A percentile compares a stretch with the other conserved stretches of the same genome.
Evolutionary conservation across 2,113 vertebrate species (phyloP).

Genomic region (Pterocles gutturalis): DNA sequence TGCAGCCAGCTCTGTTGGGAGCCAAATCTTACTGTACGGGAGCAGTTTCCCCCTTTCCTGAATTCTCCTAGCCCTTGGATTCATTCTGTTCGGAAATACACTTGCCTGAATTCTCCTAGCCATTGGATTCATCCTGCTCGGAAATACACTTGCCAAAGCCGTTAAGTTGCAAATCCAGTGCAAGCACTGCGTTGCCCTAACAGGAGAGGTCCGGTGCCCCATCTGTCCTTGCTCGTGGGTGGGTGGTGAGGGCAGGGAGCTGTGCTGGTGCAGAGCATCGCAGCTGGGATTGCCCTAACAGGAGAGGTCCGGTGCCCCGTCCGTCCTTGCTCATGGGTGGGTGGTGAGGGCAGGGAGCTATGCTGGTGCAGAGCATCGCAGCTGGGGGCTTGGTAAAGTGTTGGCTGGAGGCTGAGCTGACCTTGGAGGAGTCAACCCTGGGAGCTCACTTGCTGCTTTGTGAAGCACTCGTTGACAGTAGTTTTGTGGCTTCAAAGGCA

Average conservation of each 20-base stretch:
- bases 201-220: fast-evolving
- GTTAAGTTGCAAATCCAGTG: neutral
- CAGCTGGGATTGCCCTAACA: neutral
- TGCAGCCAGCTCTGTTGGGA: fast-evolving
- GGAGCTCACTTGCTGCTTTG: neutral
- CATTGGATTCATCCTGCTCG: neutral
- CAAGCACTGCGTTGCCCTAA: neutral
- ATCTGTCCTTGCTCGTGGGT: fast-evolving
- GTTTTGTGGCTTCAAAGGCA: neutral
- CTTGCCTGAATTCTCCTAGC: neutral
- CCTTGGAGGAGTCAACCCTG: neutral
- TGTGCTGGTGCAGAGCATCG: neutral
- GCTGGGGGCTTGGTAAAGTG: neutral
- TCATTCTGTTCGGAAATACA: neutral
- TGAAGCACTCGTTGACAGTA: neutral
- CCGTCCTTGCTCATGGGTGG: fast-evolving
- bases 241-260: neutral
- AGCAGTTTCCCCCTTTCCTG: neutral
- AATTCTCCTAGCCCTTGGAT: neutral
- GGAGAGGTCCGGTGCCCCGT: fast-evolving
- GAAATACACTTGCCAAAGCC: neutral
- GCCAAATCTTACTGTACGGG: neutral
- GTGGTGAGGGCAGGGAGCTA: fast-evolving
- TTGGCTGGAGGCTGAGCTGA: neutral
- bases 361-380: neutral